Conservation (phyloP, 2,113 vertebrate species). For the Apistogramma diplotaenia region DNA sequence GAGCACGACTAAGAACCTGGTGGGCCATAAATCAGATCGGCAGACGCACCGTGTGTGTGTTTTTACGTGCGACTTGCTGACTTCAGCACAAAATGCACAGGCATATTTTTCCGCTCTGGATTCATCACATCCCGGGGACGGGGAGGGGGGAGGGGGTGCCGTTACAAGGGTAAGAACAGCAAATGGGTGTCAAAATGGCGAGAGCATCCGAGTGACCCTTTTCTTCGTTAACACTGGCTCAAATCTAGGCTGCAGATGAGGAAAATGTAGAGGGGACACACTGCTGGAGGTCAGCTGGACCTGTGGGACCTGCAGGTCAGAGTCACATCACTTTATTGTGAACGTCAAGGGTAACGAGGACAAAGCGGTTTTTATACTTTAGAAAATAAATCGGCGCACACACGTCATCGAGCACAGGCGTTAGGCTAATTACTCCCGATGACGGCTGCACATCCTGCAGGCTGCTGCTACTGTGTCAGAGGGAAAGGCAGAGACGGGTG, state of each 20-base stretch:
- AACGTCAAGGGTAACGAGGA: neutral
- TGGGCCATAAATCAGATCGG: conserved; percentile 54
- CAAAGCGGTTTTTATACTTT: neutral
- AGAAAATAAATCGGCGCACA: neutral
- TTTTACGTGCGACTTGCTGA: conserved; percentile 51
- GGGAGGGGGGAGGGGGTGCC: neutral
- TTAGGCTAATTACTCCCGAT: neutral
- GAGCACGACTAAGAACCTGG: conserved; percentile 28
- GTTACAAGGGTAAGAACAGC: neutral
- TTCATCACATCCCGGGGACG: neutral
- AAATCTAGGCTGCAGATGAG: neutral
- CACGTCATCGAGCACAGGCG: neutral
- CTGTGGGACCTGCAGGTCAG: conserved; percentile 13
- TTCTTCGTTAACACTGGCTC: neutral
- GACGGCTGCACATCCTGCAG: too few relatives aligned
- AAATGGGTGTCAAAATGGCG: conserved; percentile 1
- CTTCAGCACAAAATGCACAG: conserved; percentile 50
- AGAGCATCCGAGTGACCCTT: conserved; percentile 20
- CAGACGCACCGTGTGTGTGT: conserved; percentile 55
- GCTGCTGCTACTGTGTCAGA: too few relatives aligned
- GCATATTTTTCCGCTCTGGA: conserved; percentile 54
- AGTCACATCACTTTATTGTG: neutral
- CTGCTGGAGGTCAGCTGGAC: neutral
- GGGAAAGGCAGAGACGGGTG: neutral
- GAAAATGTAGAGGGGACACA: neutral